These are phyloP conservation scores for Nylanderia fulva DNA, from an alignment of 1,140 invertebrate species.

Conservation along the genomic window DNA sequence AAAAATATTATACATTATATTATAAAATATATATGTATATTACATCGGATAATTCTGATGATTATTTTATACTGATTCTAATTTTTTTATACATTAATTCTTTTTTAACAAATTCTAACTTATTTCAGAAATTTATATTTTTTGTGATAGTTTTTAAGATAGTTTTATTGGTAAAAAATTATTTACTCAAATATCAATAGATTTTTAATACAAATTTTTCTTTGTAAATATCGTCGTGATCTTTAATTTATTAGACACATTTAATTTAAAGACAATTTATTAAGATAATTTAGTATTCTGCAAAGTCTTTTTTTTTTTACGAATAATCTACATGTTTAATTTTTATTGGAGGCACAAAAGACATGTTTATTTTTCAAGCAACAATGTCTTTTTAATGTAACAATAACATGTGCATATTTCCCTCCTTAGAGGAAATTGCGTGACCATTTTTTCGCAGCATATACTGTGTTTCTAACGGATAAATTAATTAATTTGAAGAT, in stretches of 20 bases:
- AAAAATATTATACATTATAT: too few relatives aligned
- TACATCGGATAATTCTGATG: too few relatives aligned
- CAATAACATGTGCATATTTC: background rate
- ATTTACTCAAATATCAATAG: background rate
- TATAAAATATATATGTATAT: too few relatives aligned
- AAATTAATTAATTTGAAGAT: conserved; percentile 19
- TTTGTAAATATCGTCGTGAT: background rate
- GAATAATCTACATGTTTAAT: background rate
- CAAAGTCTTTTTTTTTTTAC: background rate
- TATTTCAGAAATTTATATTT: background rate
- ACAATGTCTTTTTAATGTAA: background rate
- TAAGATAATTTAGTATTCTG: background rate
- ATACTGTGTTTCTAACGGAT: background rate
- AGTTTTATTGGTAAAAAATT: background rate
- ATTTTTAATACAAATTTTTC: background rate
- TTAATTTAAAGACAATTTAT: background rate
- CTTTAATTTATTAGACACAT: conserved; percentile 1
- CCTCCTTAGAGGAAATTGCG: background rate
- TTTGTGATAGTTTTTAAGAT: background rate
- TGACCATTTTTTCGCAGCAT: background rate
- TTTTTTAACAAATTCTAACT: background rate
- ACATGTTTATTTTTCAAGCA: background rate
- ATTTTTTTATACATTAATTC: background rate
- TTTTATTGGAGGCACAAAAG: background rate
- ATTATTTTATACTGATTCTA: background rate